Base-by-base conservation (phyloP, 2,888 invertebrate species). In the Oxycera nigricornis region DNA sequence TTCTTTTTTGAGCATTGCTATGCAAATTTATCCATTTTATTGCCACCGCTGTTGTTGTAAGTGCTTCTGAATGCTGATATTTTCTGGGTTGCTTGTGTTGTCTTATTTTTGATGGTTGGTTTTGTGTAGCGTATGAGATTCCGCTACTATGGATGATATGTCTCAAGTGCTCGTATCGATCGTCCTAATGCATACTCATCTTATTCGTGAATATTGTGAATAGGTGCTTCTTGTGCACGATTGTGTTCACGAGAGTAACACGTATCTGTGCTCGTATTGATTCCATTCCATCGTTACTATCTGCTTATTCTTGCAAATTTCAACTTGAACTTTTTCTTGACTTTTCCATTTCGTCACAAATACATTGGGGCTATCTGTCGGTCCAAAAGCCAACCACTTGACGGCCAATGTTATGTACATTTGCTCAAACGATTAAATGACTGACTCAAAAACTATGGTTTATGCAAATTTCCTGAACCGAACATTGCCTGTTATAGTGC, bases 1-100 rank as follows among this genome's bases (percentile, higher is more conserved):
- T 70, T 55, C 70, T 52, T 70, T 70, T 35, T 70, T 55, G 52
- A 70, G 52, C 70, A 52, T 70, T 70, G 55, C 52, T 70, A 70
- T 70, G 70, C 52, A 70, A 70, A 70, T 70, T 70, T 70, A 52
- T 70, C 55, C 65, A 65, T 65, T 65, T 65, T 65, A 65, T 65
- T 65, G 65, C 65, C 41, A 65, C 41, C 61, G 41, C 65, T 65
- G 65, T 65, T 39, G 39, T 41, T 65, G 65, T 65, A 61, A 31
- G n/a, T 65, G 65, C 65, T 65, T 65, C 65, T 65, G 65, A 24
- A 65, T 65, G 65, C 41, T 39, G 65, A 65, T 65, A 65, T 39
- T 65, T 65, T 65, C 41, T 65, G 41, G 62, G 39, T 62, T 62
- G 62, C 62, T 62, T 41, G 65, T 65, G 39, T 55, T 24, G 55